Evolutionary conservation across 2,113 vertebrate species (phyloP).

Genomic region (Plecotus auritus): DNA sequence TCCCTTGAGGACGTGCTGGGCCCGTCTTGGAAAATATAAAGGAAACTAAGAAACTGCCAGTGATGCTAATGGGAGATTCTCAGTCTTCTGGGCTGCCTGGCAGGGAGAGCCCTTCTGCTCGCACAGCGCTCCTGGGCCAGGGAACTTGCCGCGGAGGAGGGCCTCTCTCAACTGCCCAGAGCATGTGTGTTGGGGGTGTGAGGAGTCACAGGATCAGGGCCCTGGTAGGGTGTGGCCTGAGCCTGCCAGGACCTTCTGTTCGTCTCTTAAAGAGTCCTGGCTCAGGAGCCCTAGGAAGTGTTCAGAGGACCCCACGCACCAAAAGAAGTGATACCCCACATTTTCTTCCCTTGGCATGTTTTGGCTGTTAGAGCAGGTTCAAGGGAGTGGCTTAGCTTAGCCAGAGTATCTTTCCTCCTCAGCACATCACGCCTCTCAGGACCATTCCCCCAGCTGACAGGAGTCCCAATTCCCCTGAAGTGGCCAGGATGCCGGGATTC

Average conservation of each 20-base stretch:
- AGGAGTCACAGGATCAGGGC: background rate
- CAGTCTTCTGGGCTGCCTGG: background rate
- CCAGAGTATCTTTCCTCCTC: background rate
- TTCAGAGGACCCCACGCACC: background rate
- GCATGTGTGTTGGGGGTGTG: rapidly evolving
- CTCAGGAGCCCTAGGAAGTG: background rate
- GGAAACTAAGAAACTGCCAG: background rate
- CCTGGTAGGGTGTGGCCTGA: background rate
- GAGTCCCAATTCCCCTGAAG: background rate
- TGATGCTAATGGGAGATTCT: background rate
- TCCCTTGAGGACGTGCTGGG: background rate
- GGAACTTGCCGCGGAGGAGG: rapidly evolving
- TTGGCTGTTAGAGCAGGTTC: background rate
- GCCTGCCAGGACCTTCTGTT: background rate
- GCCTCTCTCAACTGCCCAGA: background rate
- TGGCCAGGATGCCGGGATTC: background rate
- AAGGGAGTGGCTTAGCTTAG: background rate
- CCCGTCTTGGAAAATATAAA: slow-evolving; percentile 4
- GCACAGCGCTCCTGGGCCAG: background rate
- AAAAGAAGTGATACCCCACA: background rate
- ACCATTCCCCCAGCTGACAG: background rate
- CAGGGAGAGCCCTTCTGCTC: background rate
- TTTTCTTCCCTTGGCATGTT: background rate
- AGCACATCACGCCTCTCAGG: background rate
- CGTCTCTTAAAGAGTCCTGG: background rate